Conservation (phyloP, 2,888 invertebrate genomes). For the Tachystola acroxantha region DNA sequence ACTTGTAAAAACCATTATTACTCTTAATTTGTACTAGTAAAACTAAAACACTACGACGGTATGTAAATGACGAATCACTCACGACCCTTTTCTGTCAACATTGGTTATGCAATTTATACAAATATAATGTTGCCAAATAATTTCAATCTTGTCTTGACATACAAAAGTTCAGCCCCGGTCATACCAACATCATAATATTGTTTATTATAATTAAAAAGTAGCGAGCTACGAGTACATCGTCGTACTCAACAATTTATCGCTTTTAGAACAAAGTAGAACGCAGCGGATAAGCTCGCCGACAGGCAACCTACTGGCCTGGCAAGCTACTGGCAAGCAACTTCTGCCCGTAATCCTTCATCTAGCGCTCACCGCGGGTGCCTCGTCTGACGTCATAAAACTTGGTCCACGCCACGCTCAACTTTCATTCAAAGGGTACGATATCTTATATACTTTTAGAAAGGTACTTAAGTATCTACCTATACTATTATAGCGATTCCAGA, state of each 20-base stretch:
- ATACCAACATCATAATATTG: no score
- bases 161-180: no score
- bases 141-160: no score
- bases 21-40: no score
- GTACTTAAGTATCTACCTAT: not conserved
- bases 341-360: conserved; percentile 45
- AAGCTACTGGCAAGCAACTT: conserved; percentile 25
- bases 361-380: conserved; percentile 21
- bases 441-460: not conserved
- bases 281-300: conserved; percentile 35
- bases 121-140: no score
- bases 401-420: conserved; percentile 29
- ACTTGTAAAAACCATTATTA: no score
- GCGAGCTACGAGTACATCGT: conserved; percentile 16
- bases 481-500: no score
- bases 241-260: conserved; percentile 37
- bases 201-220: conserved; percentile 16
- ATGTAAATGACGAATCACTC: no score
- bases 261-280: conserved; percentile 35
- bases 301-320: conserved; percentile 23
- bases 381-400: conserved; percentile 40
- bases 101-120: no score
- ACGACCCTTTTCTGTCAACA: no score
- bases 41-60: no score
- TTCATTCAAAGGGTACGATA: conserved; percentile 28